Evolutionary conservation across 2,113 vertebrate genomes (phyloP).

Genomic region (Athene cunicularia): DNA sequence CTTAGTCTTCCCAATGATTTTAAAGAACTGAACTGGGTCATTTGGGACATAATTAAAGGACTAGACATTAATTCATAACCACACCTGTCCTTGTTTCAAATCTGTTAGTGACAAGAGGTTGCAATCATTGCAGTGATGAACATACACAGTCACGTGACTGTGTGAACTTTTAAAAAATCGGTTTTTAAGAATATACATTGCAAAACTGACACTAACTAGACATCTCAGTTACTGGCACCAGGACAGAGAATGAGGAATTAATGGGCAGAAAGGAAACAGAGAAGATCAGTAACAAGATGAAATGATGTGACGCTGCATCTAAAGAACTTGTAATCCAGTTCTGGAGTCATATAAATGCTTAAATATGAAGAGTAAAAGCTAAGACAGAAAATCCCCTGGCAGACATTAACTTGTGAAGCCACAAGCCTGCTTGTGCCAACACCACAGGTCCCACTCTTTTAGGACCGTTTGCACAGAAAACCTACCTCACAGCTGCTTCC

Average conservation of each 20-base stretch:
- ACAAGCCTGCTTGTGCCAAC: neutral
- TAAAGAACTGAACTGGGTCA: neutral
- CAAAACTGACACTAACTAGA: neutral
- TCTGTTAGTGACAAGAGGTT: neutral
- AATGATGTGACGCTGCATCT: neutral
- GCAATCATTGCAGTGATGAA: neutral
- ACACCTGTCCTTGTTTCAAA: rapidly evolving
- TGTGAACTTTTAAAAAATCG: neutral
- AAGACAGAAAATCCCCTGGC: neutral
- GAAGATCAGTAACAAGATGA: neutral
- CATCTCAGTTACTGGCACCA: neutral
- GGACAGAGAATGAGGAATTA: neutral
- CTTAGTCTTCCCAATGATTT: neutral
- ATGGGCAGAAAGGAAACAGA: neutral
- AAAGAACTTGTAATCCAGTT: neutral
- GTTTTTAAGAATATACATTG: neutral
- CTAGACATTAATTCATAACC: neutral
- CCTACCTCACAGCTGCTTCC: neutral
- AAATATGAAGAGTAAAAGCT: neutral
- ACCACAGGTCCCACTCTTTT: neutral
- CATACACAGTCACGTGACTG: neutral
- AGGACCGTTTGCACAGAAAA: neutral
- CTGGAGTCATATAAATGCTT: neutral
- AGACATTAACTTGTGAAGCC: neutral
- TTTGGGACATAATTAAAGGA: neutral